Percentiles rank a stretch among this genome's conserved stretches.
Evolutionary conservation across 2,797 vertebrate species (phyloP).

Genomic region (Hydrocynus forskahlii): DNA sequence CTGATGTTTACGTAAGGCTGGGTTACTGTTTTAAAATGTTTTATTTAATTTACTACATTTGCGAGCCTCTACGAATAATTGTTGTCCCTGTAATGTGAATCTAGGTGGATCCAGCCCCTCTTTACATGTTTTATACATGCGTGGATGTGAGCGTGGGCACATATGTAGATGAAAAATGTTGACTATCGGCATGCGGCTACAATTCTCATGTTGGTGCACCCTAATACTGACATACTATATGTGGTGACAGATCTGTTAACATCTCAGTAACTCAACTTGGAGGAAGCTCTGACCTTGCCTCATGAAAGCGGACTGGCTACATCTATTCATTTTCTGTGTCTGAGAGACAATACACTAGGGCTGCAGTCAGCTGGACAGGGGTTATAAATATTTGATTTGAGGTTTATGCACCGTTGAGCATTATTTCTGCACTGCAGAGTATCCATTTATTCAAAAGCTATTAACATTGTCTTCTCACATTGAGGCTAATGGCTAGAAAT

Average conservation of each 20-base stretch:
- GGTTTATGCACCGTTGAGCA: conserved; percentile 52
- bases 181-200: too few relatives aligned
- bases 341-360: conserved; percentile 38
- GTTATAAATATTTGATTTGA: conserved; percentile 63
- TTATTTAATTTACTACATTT: too few relatives aligned
- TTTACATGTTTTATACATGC: too few relatives aligned
- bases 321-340: conserved; percentile 40
- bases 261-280: conserved; percentile 14
- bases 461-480: conserved; percentile 41
- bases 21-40: too few relatives aligned
- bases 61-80: too few relatives aligned
- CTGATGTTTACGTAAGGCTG: too few relatives aligned
- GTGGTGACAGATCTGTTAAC: conserved; percentile 8
- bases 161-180: too few relatives aligned
- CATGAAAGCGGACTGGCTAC: conserved; percentile 30
- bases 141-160: too few relatives aligned
- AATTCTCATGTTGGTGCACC: too few relatives aligned
- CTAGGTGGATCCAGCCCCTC: too few relatives aligned
- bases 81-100: too few relatives aligned
- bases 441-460: conserved; percentile 40
- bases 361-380: conserved; percentile 25
- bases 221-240: background rate
- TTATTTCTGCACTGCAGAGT: conserved; percentile 42
- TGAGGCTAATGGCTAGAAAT: conserved; percentile 35
- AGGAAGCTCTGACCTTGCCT: conserved; percentile 31